Base-by-base conservation (phyloP, 2,888 invertebrate genomes). In the Platycnemis pennipes region DNA sequence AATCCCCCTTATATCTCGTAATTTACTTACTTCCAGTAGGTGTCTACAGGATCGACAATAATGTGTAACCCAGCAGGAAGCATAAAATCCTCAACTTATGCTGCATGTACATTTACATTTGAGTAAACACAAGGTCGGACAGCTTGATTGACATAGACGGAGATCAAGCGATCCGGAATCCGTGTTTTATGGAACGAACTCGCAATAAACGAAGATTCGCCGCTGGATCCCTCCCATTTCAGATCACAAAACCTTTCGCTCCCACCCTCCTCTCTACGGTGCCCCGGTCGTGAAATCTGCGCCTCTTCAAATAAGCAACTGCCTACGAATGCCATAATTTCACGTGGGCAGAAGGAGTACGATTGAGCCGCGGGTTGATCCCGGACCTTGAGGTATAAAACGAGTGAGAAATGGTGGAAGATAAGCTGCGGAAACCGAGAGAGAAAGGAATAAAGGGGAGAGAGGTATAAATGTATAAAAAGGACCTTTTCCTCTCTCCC, bases 201-300 rank as follows among this genome's bases (percentile, higher is more conserved):
- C 77, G 77, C 77, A 77, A 77, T 77, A 77, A 77, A 77, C 77
- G 77, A 37, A 77, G 77, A 77, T 77, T 77, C 77, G 77, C 77
- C 77, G 16, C 77, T 37, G 77, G 77, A 77, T 31, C 77, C 11
- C 13, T 37, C 26, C 77, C 37, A 37, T 37, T 16, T 77, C 37
- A 31, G 13, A 31, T 77, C 77, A 13, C 31, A 22, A 22, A 22
- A 49, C 49, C 49, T 19, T 3, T 19, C 49, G 49, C 77, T 37
- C 37, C 77, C 0, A 31, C 31, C 37, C 26, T 16, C 31, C n/a
- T 16, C 77, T 8, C 37, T 8, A 37, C 31, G 13, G 77, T 77
- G 11, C 37, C 77, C 77, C 22, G 37, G 77, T 77, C 77, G 77
- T 77, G 77, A 77, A 77, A 77, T 37, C 77, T 37, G 77, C 77